These are phyloP conservation scores for Fistularia tabacaria DNA, from an alignment of 2,797 vertebrate species.

Conservation along the genomic window DNA sequence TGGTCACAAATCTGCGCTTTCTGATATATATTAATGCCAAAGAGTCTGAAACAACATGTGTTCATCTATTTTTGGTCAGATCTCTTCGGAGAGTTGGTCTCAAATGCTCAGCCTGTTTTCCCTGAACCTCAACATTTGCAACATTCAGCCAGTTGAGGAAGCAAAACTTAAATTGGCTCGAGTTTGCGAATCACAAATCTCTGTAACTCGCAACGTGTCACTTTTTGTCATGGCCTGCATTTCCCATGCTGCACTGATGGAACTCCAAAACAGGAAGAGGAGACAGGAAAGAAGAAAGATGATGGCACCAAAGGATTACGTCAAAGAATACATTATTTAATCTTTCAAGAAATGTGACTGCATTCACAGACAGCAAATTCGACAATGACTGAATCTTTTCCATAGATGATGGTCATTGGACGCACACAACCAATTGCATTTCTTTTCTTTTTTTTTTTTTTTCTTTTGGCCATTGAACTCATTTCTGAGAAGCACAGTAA, in stretches of 20 bases:
- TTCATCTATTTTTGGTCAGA: constrained; percentile 27
- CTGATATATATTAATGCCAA: constrained; percentile 15
- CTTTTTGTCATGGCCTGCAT: constrained; percentile 1
- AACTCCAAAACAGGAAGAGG: constrained; percentile 1
- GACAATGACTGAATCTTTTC: constrained; percentile 7
- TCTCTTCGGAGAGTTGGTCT: constrained; percentile 25
- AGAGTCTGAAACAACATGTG: constrained; percentile 15
- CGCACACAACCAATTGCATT: too few relatives aligned
- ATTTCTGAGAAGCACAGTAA: constrained; percentile 2
- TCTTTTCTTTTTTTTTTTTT: too few relatives aligned
- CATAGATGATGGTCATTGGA: background rate
- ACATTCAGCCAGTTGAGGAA: constrained; percentile 2
- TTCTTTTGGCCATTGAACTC: constrained; percentile 9
- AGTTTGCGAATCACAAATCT: constrained; percentile 7
- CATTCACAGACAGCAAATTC: background rate
- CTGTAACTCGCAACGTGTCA: constrained; percentile 17
- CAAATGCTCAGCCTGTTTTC: too few relatives aligned
- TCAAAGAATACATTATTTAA: background rate
- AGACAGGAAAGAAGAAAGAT: background rate
- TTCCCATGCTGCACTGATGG: constrained; percentile 9
- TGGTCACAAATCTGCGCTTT: constrained; percentile 6
- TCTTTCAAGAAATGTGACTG: constrained; percentile 3
- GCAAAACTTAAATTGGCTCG: constrained; percentile 8
- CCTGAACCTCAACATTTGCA: too few relatives aligned
- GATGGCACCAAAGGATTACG: background rate